Evolutionary conservation across 1,140 invertebrate genomes (phyloP), one percentile per base, ranked within the genome.

Genomic region (Hyphantria cunea): DNA sequence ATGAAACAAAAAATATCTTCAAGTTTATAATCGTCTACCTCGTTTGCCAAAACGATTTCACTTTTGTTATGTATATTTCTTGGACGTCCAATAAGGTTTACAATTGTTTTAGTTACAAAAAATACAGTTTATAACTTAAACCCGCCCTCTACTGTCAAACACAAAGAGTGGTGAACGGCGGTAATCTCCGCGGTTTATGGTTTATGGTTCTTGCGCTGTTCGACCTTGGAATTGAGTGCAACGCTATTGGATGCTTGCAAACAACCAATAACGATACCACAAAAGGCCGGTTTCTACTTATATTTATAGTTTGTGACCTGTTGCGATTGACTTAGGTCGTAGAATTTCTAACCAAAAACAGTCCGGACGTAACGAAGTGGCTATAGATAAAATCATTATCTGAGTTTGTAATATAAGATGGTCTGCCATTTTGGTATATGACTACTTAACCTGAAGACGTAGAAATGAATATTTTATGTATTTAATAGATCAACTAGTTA

Each of bases 131-230:
- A 56, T 56, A 12, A 56, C 53, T 56, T 56, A 47, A 42, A 17
- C 4, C 53, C 42, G 6, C 10, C 53, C 31, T 56, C 32, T 56
- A 7, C 53, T 42, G 45, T 58, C 55, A 58, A 58, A 58, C 32
- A 58, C 59, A 62, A 62, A 62, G 33, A 47, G 58, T 31, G 50
- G 59, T 47, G 59, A 62, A 39, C 25, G 59, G 59, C 59, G 41
- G 50, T 62, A 53, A 53, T 53, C 17, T 25, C n/a, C n/a, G n/a
- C n/a, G n/a, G n/a, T 51, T 32, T 32, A 52, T 37, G 59, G 48
- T 53, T 61, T 61, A 53, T 61, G 59, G 59, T 61, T 10, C 59
- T 52, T 62, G 50, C 41, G 47, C 49, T 14, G 42, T 41, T 10
- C 44, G 32, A 53, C 59, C 59, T 62, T 62, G 59, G 45, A 11